These are phyloP conservation scores for Carposina sasakii DNA, from an alignment of 1,140 invertebrate genomes.

Conservation along the genomic window DNA sequence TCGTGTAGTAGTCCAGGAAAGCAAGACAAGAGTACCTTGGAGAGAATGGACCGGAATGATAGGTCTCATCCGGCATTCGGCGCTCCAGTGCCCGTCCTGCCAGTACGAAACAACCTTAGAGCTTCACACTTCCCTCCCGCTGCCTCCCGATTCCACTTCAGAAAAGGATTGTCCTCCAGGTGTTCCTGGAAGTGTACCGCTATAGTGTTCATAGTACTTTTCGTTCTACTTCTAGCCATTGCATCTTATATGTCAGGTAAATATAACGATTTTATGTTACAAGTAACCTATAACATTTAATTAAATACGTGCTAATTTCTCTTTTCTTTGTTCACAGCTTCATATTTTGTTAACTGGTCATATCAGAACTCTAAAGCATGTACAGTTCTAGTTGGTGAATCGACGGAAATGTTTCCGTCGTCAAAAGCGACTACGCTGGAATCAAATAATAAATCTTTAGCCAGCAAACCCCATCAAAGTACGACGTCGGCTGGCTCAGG, in stretches of 20 bases:
- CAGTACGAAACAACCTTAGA: constrained; percentile 81
- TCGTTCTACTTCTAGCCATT: constrained; percentile 84
- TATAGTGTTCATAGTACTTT: constrained; percentile 87
- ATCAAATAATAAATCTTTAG: constrained; percentile 75
- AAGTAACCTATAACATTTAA: no score
- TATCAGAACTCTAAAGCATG: constrained; percentile 86
- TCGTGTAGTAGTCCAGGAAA: constrained; percentile 85
- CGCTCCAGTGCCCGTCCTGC: constrained; percentile 79
- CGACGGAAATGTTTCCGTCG: constrained; percentile 75
- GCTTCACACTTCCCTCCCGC: constrained; percentile 77
- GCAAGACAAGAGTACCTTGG: constrained; percentile 67
- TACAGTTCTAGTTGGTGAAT: constrained; percentile 86
- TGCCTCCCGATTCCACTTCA: constrained; percentile 85
- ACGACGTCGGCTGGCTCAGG: constrained; percentile 70
- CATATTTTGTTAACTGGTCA: constrained; percentile 86
- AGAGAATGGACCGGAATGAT: constrained; percentile 62
- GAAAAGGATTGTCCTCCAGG: constrained; percentile 87
- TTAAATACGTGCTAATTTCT: no score
- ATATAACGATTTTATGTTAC: no score
- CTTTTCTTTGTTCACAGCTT: constrained; percentile 73
- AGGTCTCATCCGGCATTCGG: constrained; percentile 75
- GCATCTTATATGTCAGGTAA: constrained; percentile 91
- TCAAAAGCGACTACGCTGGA: constrained; percentile 77
- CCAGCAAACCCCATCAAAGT: constrained; percentile 71
- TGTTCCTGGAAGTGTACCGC: constrained; percentile 94